Conservation (phyloP, 2,888 invertebrate species). For the Anodontia alba region DNA sequence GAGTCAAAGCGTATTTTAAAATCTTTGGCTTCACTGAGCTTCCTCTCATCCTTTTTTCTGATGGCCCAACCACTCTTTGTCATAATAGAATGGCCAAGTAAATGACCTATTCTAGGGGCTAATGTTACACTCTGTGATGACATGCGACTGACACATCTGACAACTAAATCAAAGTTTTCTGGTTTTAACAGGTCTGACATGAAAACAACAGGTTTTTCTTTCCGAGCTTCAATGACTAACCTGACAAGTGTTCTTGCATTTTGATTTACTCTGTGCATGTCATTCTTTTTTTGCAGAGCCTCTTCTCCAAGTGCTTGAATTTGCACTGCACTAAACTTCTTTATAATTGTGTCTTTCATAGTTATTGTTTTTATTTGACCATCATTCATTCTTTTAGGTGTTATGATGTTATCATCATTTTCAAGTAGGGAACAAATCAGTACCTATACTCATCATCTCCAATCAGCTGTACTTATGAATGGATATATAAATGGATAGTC, state of each 20-base stretch:
- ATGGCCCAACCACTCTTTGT: conserved; percentile 25
- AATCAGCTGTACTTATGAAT: too few species aligned
- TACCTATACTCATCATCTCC: too few species aligned
- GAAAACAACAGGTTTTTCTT: conserved; percentile 18
- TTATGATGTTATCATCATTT: too few species aligned
- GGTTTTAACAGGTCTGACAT: conserved; percentile 2
- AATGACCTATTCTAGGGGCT: conserved; percentile 19
- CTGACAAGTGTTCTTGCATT: conserved; percentile 30
- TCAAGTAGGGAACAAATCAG: too few species aligned
- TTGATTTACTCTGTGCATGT: conserved; percentile 28
- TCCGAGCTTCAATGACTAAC: conserved; percentile 24
- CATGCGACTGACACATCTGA: conserved; percentile 9
- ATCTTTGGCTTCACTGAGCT: conserved; percentile 20
- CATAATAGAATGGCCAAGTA: conserved; percentile 34
- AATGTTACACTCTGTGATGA: conserved; percentile 18
- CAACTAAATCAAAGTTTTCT: conserved; percentile 35
- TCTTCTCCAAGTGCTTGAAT: conserved; percentile 31
- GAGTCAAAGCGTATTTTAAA: conserved; percentile 39
- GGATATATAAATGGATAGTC: too few species aligned
- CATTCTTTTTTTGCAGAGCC: conserved; percentile 23
- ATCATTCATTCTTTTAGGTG: conserved; percentile 27
- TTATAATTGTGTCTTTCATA: conserved; percentile 28
- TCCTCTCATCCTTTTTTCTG: conserved; percentile 20
- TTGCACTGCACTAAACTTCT: conserved; percentile 37
- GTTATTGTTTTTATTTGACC: conserved; percentile 22